Base-by-base conservation (phyloP, 2,888 invertebrate genomes). In the Sinelater perroti region DNA sequence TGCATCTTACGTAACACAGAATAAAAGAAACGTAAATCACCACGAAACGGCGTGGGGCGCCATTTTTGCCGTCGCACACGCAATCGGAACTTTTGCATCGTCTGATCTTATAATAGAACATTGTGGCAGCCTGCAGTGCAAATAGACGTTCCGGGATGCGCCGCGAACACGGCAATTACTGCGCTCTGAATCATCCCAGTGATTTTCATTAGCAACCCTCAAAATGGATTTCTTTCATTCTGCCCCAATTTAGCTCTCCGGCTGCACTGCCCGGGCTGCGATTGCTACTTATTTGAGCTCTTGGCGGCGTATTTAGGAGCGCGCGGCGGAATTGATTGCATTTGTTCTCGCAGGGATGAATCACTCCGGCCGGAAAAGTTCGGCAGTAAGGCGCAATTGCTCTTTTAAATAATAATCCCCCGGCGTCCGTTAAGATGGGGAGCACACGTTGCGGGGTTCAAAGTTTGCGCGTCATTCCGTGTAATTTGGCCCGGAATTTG, bases 191-290 rank as follows among this genome's bases (percentile, higher is more conserved):
- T 58, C 58, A 58, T 52, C 58, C 16, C 53, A 30, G 42, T 52
- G 57, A 57, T 53, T 58, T 58, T 58, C 53, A 58, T 58, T 58
- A 58, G 40, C 53, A 53, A 49, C 58, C 58, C 58, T 53, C 58
- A 49, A 42, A 49, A 49, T 49, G 58, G 53, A 58, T 53, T 58
- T 58, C 58, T 58, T 53, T 58, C 44, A 58, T 57, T n/a, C 53
- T 42, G 44, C 44, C 46, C 47, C 53, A 58, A 58, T 58, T 58
- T 58, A 58, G 53, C 53, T 53, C 42, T 36, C 17, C n/a, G n/a
- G 31, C 42, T 38, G 16, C 17, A 10, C 54, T 38, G 21, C 14
- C 47, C 40, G 52, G 53, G 53, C 53, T 58, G 28, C 53, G 36
- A 53, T 53, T 49, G 28, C 53, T 47, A 47, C 52, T 58, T 53